A percentile compares a stretch with the other conserved stretches of the same genome.
Conservation (phyloP, 37 sponge, comb jelly and placozoan species). For the Ianthella basta region DNA sequence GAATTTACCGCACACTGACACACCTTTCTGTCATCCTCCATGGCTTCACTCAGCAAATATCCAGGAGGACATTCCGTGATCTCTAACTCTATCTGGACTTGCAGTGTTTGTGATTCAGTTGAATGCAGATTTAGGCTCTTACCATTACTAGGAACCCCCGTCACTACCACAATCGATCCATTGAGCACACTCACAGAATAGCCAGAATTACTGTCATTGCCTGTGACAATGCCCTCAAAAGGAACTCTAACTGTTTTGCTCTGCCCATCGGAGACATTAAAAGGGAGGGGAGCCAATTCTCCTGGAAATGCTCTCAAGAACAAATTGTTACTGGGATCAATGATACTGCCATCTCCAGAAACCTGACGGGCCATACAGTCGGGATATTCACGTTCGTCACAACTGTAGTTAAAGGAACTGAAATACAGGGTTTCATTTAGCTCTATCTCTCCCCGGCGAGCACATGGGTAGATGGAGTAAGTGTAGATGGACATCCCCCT, state of each 20-base stretch:
- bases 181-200: neutral
- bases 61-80: slow-evolving; percentile 14
- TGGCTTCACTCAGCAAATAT: neutral
- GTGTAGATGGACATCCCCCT: slow-evolving; percentile 47
- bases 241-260: neutral
- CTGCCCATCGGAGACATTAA: slow-evolving; percentile 37
- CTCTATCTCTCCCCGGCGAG: neutral
- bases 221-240: neutral
- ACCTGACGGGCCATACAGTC: neutral
- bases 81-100: neutral
- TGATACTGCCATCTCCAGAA: slow-evolving; percentile 25
- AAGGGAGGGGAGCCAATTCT: slow-evolving; percentile 4
- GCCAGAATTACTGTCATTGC: too few species aligned
- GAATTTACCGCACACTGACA: too few species aligned
- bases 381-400: neutral
- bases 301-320: slow-evolving; percentile 47
- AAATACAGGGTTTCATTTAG: slow-evolving; percentile 20
- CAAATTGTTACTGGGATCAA: neutral
- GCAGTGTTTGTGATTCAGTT: neutral
- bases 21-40: too few species aligned
- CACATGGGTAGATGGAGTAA: slow-evolving; percentile 56
- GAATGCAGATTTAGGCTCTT: neutral
- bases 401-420: slow-evolving; percentile 14
- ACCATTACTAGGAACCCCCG: neutral
- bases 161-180: neutral